Conservation (phyloP, 2,113 vertebrate species). For the Crypturellus undulatus region DNA sequence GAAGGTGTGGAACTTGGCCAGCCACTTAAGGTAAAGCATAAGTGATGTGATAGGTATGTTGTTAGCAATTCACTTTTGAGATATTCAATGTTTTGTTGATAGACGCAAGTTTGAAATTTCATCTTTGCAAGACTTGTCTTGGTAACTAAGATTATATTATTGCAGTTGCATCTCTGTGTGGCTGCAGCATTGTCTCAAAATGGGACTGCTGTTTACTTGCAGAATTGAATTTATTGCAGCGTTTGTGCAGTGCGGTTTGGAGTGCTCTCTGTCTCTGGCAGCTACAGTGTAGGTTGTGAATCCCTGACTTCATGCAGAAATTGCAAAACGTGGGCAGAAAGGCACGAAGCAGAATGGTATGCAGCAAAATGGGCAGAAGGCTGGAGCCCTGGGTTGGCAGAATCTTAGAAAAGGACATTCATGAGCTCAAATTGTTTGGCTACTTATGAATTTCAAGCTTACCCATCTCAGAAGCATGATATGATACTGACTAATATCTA, state of each 20-base stretch:
- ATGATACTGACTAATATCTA: neutral
- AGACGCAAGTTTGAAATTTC: neutral
- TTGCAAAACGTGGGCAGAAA: rapidly evolving
- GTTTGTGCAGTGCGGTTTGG: neutral
- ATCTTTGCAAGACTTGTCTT: neutral
- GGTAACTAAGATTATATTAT: rapidly evolving
- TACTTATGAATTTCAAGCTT: neutral
- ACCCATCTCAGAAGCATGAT: neutral
- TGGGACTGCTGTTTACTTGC: neutral
- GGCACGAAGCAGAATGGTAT: neutral
- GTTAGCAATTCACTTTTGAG: neutral
- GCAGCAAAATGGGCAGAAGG: neutral
- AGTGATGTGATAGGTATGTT: neutral
- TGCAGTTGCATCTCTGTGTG: neutral
- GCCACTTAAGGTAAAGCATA: neutral
- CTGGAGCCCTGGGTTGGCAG: rapidly evolving
- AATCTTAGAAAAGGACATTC: neutral
- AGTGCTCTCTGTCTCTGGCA: neutral
- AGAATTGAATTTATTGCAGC: neutral
- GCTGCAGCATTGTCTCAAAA: neutral
- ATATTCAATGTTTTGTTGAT: neutral
- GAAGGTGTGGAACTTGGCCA: neutral
- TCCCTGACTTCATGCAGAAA: neutral
- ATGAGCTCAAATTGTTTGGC: neutral
- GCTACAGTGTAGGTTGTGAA: rapidly evolving